Percentiles rank a stretch among this genome's conserved stretches.
Evolutionary conservation across 2,888 invertebrate species (phyloP).

Genomic region (Lapara coniferarum): DNA sequence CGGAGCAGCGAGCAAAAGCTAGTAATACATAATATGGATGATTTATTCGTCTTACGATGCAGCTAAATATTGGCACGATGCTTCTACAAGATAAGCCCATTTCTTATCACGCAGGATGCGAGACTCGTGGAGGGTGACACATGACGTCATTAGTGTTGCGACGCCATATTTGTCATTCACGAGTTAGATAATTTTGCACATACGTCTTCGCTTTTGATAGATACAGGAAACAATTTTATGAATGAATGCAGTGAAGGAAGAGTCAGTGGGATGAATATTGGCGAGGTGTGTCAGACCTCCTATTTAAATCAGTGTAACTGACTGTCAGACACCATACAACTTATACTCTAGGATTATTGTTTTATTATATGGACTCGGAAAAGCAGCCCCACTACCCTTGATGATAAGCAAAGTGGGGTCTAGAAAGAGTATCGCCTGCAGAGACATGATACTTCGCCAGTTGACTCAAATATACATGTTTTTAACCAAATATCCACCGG

Average conservation of each 20-base stretch:
- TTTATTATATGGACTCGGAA: no score
- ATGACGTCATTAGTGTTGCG: conserved; percentile 54
- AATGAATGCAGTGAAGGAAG: not conserved
- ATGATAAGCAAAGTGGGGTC: no score
- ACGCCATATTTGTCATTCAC: conserved; percentile 31
- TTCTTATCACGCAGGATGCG: conserved; percentile 55
- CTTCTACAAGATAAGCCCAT: conserved; percentile 65
- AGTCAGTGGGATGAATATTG: not conserved
- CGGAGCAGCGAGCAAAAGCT: no score
- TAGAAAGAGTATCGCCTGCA: no score
- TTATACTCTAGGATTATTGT: no score
- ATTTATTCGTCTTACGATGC: conserved; percentile 31
- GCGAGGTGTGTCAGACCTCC: no score
- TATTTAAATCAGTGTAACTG: no score
- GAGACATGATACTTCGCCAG: no score
- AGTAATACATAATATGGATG: not conserved
- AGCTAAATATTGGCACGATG: conserved; percentile 59
- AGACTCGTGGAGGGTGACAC: conserved; percentile 46
- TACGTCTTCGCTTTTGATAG: not conserved
- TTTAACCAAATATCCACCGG: no score
- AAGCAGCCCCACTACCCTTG: no score
- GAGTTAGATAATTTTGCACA: conserved; percentile 24
- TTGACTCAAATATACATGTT: no score
- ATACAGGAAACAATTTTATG: not conserved
- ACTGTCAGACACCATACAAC: no score